Evolutionary conservation across 2,888 invertebrate species (phyloP).

Genomic region (Patella pellucida): DNA sequence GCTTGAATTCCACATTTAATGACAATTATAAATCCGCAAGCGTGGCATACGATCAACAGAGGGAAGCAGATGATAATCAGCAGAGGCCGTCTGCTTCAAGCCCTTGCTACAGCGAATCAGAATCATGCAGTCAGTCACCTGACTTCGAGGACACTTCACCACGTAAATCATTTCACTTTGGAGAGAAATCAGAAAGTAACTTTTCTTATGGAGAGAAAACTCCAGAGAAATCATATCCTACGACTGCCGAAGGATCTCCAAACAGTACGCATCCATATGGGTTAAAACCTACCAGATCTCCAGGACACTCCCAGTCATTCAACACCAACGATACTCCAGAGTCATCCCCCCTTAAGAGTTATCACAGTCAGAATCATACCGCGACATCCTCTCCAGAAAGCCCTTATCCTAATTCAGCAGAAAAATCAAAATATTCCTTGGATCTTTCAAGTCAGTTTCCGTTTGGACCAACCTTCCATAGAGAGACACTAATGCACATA

Average conservation of each 20-base stretch:
- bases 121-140: slow-evolving; percentile 4
- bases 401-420: not conserved
- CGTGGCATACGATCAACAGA: not conserved
- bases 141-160: not conserved
- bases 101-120: not conserved
- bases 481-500: not conserved
- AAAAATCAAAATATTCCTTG: not conserved
- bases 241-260: not conserved
- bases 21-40: not conserved
- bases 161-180: not conserved
- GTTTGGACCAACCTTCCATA: not conserved
- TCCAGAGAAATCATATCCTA: not conserved
- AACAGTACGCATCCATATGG: not conserved
- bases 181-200: slow-evolving; percentile 5
- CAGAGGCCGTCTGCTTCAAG: not conserved
- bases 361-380: not conserved
- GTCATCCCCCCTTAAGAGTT: not conserved
- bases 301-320: not conserved
- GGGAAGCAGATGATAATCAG: not conserved
- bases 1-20: not conserved
- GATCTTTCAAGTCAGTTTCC: not conserved
- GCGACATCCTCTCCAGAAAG: not conserved
- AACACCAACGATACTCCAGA: slow-evolving; percentile 2
- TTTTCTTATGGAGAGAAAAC: not conserved
- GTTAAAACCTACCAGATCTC: not conserved